Base-by-base conservation (phyloP, 2,888 invertebrate genomes). In the Drosophila planitibia region DNA sequence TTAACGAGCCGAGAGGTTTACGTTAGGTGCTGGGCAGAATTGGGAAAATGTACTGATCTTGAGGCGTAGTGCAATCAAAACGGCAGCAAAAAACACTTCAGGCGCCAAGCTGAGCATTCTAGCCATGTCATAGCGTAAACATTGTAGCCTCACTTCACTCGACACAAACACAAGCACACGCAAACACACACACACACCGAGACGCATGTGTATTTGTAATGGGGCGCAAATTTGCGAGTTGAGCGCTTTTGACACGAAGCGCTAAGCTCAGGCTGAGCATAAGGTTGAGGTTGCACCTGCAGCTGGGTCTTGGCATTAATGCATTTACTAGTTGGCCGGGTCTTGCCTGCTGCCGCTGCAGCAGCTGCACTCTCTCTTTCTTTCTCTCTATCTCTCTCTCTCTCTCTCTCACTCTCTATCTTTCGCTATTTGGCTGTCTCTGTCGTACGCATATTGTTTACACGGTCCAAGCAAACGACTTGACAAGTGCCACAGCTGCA, bases 381-480 rank as follows among this genome's bases (percentile, higher is more conserved):
- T 14, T 32, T 4, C 25, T 25, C 25, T 12, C 28, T 6, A 19
- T 12, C n/a, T 9, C 37, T 4, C 30, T 41, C 30, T 41, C 7
- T 9, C 19, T 1, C 16, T 25, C 53, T 14, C 33, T 19, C 41
- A 7, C 33, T 4, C 25, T 10, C 22, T 12, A 25, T 5, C 30
- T 14, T 25, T 14, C 3, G 4, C 28, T 41, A 32, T 30, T 22
- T 30, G 32, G 28, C 44, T 44, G 4, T 19, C 39, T 54, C 44
- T 22, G 22, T 51, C 52, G 32, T 64, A 67, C 78, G 70, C 82
- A 62, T 76, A 77, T 75, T 86, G 82, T 84, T 87, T 82, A 76
- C 87, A 80, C 75, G 76, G 89, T 83, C 85, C 89, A 79, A 86
- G 89, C 86, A 89, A 86, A 79, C 89, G 85, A 89, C 89, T 89